Base-by-base conservation (phyloP, 2,888 invertebrate species). In the Athalia cordata region DNA sequence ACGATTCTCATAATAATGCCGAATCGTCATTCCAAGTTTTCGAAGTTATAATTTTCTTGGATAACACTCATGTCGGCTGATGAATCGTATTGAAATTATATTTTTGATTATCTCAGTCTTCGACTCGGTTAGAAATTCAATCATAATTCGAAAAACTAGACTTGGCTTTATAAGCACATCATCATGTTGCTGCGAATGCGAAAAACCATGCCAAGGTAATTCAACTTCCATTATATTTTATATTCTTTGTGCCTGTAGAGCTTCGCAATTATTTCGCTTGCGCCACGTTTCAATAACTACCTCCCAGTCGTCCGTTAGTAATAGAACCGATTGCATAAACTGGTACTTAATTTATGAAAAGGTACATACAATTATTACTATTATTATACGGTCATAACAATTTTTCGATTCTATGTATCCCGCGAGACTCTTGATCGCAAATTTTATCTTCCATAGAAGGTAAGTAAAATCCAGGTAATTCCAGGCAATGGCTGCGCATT, bases 261-360 rank as follows among this genome's bases (percentile, higher is more conserved):
- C 29, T 67, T 52, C 52, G 67, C 9, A 67, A 67, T 59, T 72
- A 72, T 59, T 59, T 59, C 29, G 59, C n/a, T 13, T 47, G 8
- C 59, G 57, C 8, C 13, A 70, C 47, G 70, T 57, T 59, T 70
- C 47, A 47, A 70, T 70, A 29, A 29, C 52, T 50, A 70, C 70
- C 45, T 59, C 45, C 45, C 57, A 13, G 59, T 70, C 70, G n/a
- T 57, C 50, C 59, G n/a, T 29, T 29, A 59, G 13, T 70, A n/a
- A 7, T 13, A 47, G 50, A 57, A 11, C 47, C 47, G 70, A 70
- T 70, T 70, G 13, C 47, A 57, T 13, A 45, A 47, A 57, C 45
- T 47, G 45, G 9, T 57, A 59, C 59, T 15, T 15, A 72, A 15
- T 72, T 72, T 5, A 72, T 59, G 47, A 72, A 47, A 45, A 72